Evolutionary conservation across 2,888 invertebrate genomes (phyloP).

Genomic region (Lepidonotus clava): DNA sequence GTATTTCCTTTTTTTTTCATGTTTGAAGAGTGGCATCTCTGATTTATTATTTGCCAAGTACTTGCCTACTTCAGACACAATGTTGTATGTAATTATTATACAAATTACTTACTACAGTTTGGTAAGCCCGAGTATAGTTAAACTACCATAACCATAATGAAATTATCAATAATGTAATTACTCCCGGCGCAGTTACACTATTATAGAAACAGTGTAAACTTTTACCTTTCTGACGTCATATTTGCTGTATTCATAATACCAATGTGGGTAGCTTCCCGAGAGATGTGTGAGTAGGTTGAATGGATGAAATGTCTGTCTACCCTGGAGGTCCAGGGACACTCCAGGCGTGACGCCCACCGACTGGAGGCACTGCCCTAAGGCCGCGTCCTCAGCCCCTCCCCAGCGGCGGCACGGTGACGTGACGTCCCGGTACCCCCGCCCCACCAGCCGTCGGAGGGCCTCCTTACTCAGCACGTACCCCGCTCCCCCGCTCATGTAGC

Average conservation of each 20-base stretch:
- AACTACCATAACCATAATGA: too few relatives aligned
- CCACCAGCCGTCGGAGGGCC: slow-evolving; percentile 82
- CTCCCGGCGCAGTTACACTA: not conserved
- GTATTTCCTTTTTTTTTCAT: too few relatives aligned
- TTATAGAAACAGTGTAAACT: too few relatives aligned
- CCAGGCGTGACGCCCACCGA: slow-evolving; percentile 7
- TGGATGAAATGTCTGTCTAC: slow-evolving; percentile 50
- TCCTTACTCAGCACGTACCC: slow-evolving; percentile 95
- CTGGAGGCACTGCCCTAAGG: slow-evolving; percentile 34
- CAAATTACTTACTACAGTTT: too few relatives aligned
- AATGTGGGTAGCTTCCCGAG: slow-evolving; percentile 25
- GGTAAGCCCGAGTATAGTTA: too few relatives aligned
- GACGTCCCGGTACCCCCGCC: not conserved
- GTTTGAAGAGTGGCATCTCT: too few relatives aligned
- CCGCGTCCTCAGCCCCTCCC: slow-evolving; percentile 47
- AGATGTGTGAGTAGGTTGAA: slow-evolving; percentile 52
- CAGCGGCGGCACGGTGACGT: not conserved
- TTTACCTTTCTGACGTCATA: slow-evolving; percentile 46
- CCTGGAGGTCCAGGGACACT: not conserved
- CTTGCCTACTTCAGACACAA: too few relatives aligned
- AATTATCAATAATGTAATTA: too few relatives aligned
- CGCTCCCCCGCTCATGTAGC: slow-evolving; percentile 82
- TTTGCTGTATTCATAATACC: slow-evolving; percentile 51
- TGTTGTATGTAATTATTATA: too few relatives aligned
- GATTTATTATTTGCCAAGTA: too few relatives aligned